phyloP scores from a whole-genome alignment of 2,888 invertebrate genomes.

The Pardosa pseudoannulata region DNA sequence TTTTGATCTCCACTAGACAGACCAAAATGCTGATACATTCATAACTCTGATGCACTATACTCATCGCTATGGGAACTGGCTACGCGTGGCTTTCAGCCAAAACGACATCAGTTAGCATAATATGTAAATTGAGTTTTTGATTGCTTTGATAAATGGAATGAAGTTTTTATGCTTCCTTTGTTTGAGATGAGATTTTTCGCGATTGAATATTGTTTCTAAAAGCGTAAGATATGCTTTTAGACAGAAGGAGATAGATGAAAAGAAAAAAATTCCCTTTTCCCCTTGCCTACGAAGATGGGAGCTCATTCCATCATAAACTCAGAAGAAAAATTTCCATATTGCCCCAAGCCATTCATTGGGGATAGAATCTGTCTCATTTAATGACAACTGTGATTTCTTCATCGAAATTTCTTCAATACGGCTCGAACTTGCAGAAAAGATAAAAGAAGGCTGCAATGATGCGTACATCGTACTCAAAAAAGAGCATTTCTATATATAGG shows the following conservation, averaged over 20 bases:
- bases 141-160: conserved; percentile 72
- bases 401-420: not conserved
- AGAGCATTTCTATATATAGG: too few species aligned
- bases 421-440: not conserved
- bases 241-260: conserved; percentile 32
- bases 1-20: conserved; percentile 31
- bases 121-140: conserved; percentile 73
- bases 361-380: conserved; percentile 36
- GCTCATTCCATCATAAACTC: conserved; percentile 24
- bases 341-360: conserved; percentile 49
- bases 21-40: conserved; percentile 70
- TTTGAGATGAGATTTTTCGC: conserved; percentile 65
- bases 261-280: not conserved
- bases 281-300: not conserved
- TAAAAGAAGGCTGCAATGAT: too few species aligned
- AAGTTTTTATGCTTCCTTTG: conserved; percentile 71
- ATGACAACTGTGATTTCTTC: conserved; percentile 23
- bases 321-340: conserved; percentile 46
- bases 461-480: too few species aligned
- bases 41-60: conserved; percentile 55
- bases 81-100: conserved; percentile 68
- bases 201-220: conserved; percentile 72
- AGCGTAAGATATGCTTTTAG: conserved; percentile 67
- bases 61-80: conserved; percentile 18
- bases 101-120: conserved; percentile 71